Evolutionary conservation across 2,888 invertebrate genomes (phyloP).

Genomic region (Xylophagus ater): DNA sequence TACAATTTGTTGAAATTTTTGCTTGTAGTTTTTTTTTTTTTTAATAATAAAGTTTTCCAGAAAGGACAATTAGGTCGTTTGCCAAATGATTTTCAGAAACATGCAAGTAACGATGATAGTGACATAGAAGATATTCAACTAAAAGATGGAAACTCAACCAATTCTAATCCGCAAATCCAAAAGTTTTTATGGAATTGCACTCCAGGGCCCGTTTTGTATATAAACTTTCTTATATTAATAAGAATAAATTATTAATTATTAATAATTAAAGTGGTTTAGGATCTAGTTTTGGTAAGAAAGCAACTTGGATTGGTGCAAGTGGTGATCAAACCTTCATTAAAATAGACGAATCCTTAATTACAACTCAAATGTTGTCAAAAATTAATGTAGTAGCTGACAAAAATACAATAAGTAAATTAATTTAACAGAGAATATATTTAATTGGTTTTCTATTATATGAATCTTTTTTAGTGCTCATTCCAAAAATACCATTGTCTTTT

Average conservation of each 20-base stretch:
- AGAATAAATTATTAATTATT: constrained; percentile 12
- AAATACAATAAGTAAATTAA: constrained; percentile 64
- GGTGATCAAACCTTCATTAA: constrained; percentile 92
- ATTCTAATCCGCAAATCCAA: constrained; percentile 32
- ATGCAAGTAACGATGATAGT: constrained; percentile 18
- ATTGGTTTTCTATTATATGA: constrained; percentile 3
- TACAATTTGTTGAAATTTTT: constrained; percentile 24
- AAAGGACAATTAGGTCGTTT: constrained; percentile 54
- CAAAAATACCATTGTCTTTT: constrained; percentile 68
- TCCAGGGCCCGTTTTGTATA: constrained; percentile 37
- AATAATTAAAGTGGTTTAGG: constrained; percentile 51
- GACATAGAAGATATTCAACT: constrained; percentile 17
- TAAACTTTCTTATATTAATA: constrained; percentile 2
- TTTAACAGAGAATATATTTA: constrained; percentile 4
- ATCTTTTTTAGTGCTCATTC: constrained; percentile 55
- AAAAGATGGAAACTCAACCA: constrained; percentile 26
- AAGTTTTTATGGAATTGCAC: constrained; percentile 39
- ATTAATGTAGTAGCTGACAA: constrained; percentile 83
- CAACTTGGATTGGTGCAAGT: constrained; percentile 90
- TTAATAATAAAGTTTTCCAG: constrained; percentile 26
- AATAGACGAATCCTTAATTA: constrained; percentile 85
- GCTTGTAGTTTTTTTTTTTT: constrained; percentile 2
- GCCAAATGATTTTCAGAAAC: constrained; percentile 34
- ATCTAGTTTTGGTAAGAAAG: constrained; percentile 72
- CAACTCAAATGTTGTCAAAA: constrained; percentile 74